Evolutionary conservation across 2,797 vertebrate species (phyloP), one percentile per base, ranked within the genome.

Genomic region (Falco rusticolus): DNA sequence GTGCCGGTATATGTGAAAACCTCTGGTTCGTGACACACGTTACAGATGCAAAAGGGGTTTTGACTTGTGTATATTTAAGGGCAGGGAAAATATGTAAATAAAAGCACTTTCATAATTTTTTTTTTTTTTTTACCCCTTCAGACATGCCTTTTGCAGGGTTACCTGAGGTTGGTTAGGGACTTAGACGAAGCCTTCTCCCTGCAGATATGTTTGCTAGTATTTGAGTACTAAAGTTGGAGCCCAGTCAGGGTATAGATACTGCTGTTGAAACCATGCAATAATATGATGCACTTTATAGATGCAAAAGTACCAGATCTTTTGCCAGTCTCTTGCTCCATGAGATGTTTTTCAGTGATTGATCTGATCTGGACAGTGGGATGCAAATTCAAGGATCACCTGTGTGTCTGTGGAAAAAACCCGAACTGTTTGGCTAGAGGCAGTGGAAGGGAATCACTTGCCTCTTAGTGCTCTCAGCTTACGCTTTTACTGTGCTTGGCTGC

Each of bases 251-350:
- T n/a, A 4, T 9, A 65, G 29, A 21, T 74, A 3, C 12, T 50
- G 37, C 66, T 79, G 28, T 48, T 71, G 77, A 88, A 90, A 31
- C 45, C 37, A 16, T 28, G 16, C 37, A 14, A 1, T 41, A n/a
- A 53, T 34, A 13, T 0, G 2, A 14, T 54, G 37, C 0, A 0
- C 3, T 22, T 85, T 29, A 11, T 29, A 65, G 47, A 61, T 57
- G 50, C 24, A 86, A 5, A 88, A 72, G 24, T 76, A 34, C 21
- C 19, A 43, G 13, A 22, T 66, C 10, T 50, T 83, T 50, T 86
- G 31, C 77, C 3, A 9, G 31, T n/a, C 16, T 61, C 19, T 60
- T 86, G 31, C 43, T 71, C 15, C 21, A 3, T 39, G 21, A 41
- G 25, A 16, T 72, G 13, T 56, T 82, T 94, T 87, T 29, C n/a